Evolutionary conservation across 2,888 invertebrate genomes (phyloP), one percentile per base, ranked within the genome.

Genomic region (Ferrisia virgata): DNA sequence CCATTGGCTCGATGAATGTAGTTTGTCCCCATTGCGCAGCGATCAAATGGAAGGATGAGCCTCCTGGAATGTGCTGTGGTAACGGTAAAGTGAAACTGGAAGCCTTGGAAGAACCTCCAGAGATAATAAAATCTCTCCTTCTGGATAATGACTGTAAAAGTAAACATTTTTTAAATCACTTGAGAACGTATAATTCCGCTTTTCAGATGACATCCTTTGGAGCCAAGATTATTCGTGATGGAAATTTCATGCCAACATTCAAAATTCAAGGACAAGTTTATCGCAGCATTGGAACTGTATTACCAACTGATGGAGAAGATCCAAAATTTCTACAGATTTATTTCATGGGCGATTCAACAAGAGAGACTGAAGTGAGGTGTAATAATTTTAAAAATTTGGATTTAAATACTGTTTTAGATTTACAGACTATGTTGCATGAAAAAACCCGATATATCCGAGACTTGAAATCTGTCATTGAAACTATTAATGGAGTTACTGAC

Each of bases 191-290:
- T 40, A 86, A 86, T 72, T 40, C 58, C 53, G 79, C 79, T 22
- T 85, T 86, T 40, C 85, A 85, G 31, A 85, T 86, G 86, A 86
- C 85, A n/a, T 85, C 84, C 8, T 85, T 86, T 85, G 86, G 85
- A 53, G 82, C 84, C 11, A 78, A 25, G 5, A 36, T 85, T 72
- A 47, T 85, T n/a, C 11, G 36, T 33, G 84, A 82, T 43, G 79
- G 82, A 13, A 33, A 58, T 36, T 85, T 85, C 72, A 85, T 83
- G 82, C 84, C 85, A 36, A 86, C 85, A 11, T 87, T 86, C 84
- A 86, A 86, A 86, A 85, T 87, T 11, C 84, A 86, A 84, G 86
- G 87, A 6, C 86, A 87, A 84, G 40, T 86, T 28, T 86, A 87
- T 82, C 86, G 86, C 84, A 11, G 64, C 9, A 85, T 85, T 82